Conservation (phyloP, 2,797 vertebrate genomes). For the Pachyuromys duprasi region DNA sequence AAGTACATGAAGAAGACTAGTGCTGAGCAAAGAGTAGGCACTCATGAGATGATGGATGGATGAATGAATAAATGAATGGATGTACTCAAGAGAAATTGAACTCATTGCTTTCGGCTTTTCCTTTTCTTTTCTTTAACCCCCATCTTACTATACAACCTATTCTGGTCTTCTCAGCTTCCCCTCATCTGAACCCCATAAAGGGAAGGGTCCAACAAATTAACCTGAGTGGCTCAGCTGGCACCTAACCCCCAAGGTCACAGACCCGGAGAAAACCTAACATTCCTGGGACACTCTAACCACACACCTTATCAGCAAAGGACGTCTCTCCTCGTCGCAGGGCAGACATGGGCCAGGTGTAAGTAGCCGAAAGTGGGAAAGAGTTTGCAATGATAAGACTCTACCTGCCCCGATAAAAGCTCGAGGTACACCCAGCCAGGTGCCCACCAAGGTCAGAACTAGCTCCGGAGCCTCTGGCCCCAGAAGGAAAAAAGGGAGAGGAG, state of each 20-base stretch:
- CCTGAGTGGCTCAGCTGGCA: background rate
- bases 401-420: conserved; percentile 23
- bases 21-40: background rate
- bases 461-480: conserved; percentile 7
- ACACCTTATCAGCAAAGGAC: background rate
- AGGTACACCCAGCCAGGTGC: background rate
- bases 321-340: background rate
- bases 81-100: background rate
- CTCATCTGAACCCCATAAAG: background rate
- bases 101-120: background rate
- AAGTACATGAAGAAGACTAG: background rate
- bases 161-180: background rate
- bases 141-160: background rate
- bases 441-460: conserved; percentile 69
- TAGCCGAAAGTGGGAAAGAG: background rate
- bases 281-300: conserved; percentile 5
- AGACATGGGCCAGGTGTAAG: background rate
- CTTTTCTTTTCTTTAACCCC: background rate
- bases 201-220: background rate
- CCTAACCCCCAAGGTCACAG: conserved; percentile 63
- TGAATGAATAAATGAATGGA: background rate
- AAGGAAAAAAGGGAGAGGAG: background rate
- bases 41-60: background rate
- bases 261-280: conserved; percentile 62
- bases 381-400: conserved; percentile 10